phyloP scores from a whole-genome alignment of 1,140 invertebrate genomes.

The Venustaconcha ellipsiformis region DNA sequence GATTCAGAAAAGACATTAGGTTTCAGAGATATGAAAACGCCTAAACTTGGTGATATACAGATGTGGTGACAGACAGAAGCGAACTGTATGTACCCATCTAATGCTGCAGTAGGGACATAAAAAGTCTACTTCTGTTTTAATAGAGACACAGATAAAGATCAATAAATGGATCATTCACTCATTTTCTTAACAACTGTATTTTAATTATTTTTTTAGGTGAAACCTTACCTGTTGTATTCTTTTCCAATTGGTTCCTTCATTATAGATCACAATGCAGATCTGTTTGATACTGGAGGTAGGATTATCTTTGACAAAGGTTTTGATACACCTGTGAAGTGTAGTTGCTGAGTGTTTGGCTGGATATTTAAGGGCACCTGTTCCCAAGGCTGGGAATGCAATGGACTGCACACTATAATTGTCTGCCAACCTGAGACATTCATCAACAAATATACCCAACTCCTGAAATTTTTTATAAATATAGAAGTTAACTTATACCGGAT shows the following conservation, averaged over 20 bases:
- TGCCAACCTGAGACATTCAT: conserved; percentile 33
- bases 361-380: conserved; percentile 31
- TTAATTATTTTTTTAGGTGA: no score
- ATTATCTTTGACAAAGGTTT: conserved; percentile 19
- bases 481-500: no score
- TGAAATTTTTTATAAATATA: conserved; percentile 18
- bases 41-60: no score
- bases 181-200: no score
- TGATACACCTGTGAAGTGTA: conserved; percentile 22
- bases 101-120: no score
- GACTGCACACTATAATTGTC: conserved; percentile 12
- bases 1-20: no score
- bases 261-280: conserved; percentile 26
- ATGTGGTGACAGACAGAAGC: no score
- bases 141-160: no score
- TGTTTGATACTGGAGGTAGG: not conserved
- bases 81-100: no score
- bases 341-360: conserved; percentile 26
- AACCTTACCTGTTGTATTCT: conserved; percentile 15
- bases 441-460: conserved; percentile 32
- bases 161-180: no score
- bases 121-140: no score
- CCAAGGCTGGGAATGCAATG: conserved; percentile 38
- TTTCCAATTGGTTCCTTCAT: conserved; percentile 1
- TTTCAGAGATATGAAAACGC: no score